Conservation (phyloP, 2,888 invertebrate species). For the Himalopsyche anomala region DNA sequence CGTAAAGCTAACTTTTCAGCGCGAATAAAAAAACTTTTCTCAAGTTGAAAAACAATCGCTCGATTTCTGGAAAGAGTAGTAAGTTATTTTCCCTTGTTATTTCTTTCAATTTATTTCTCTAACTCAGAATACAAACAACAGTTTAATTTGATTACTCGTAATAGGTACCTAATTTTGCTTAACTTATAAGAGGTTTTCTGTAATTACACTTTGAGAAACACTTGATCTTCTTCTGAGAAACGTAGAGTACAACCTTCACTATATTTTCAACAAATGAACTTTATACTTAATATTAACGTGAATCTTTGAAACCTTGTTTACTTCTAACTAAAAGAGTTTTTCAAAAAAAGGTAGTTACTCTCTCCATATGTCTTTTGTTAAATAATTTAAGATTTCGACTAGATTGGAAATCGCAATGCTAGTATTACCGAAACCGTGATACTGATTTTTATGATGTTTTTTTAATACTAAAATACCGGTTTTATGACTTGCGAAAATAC, state of each 20-base stretch:
- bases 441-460: no score
- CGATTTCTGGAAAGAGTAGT: neutral
- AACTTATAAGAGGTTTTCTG: slow-evolving; percentile 18
- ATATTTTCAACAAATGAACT: neutral
- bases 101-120: slow-evolving; percentile 22
- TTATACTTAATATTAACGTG: no score
- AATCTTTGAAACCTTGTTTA: no score
- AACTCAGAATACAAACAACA: slow-evolving; percentile 8
- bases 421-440: no score
- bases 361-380: no score
- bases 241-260: neutral
- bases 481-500: no score
- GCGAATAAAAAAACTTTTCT: slow-evolving; percentile 22
- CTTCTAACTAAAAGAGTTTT: no score
- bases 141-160: slow-evolving; percentile 30
- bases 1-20: neutral
- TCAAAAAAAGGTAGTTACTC: no score
- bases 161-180: slow-evolving; percentile 5
- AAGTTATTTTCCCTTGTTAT: neutral
- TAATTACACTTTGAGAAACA: slow-evolving; percentile 26
- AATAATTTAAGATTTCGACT: no score
- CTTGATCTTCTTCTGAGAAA: neutral
- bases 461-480: no score
- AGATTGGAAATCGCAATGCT: no score
- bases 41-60: slow-evolving; percentile 13